Evolutionary conservation across 2,113 vertebrate species (phyloP), one percentile per base, ranked within the genome.

Genomic region (Crocuta crocuta): DNA sequence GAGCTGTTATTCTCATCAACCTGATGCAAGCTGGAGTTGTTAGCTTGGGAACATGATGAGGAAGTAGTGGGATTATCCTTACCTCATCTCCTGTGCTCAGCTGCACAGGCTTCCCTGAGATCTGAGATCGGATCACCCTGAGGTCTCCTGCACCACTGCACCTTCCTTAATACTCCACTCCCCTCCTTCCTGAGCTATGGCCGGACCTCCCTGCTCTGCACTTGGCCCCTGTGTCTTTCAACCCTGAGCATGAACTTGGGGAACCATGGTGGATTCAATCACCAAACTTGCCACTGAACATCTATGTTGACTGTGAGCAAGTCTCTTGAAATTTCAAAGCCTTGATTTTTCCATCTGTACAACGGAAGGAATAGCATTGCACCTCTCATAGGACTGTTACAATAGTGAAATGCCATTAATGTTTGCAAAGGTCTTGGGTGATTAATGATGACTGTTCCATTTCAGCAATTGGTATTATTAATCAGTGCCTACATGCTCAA

Each of bases 381-480:
- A 33, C 55, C 10, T 82, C 33, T 81, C 43, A 48, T 61, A 74
- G 28, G 45, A 82, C 66, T 48, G 15, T 28, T 65, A 58, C 81
- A n/a, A 39, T 86, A 17, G 85, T 63, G 78, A 89, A 85, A 78
- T 89, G 43, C 24, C 28, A 70, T 81, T 83, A 92, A 23, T 24
- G 55, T 58, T 61, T 35, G n/a, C 4, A 80, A 87, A 85, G 31
- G 13, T 86, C 50, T 92, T 76, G 61, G 9, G 28, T 65, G 68
- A 94, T 31, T 55, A 90, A 48, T 61, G 35, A 73, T 70, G n/a
- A 24, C 63, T 65, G 4, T 48, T 92, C 24, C 21, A 17, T 70
- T 89, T 96, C 58, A 86, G 10, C 19, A 68, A 31, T 39, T 85
- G 66, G 89, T 89, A 68, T n/a, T 89, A 74, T 66, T 87, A 76